Evolutionary conservation across 2,113 vertebrate genomes (phyloP).

Genomic region (Dipodomys spectabilis): DNA sequence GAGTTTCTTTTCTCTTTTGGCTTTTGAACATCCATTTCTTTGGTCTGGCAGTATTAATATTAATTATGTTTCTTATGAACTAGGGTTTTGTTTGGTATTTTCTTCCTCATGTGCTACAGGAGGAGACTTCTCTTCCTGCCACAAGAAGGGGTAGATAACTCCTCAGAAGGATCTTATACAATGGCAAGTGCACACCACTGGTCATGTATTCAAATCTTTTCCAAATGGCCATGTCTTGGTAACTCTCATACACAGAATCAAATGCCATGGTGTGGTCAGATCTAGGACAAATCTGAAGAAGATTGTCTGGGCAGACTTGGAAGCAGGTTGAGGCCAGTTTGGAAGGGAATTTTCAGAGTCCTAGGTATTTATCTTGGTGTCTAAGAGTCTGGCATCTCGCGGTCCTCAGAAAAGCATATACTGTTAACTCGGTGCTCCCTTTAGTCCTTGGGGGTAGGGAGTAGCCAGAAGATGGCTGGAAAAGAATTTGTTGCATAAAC

Average conservation of each 20-base stretch:
- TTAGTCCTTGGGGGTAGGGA: background rate
- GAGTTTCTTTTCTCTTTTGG: too few relatives aligned
- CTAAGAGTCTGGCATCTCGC: background rate
- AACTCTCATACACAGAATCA: background rate
- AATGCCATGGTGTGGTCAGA: background rate
- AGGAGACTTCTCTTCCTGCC: background rate
- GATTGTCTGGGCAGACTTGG: background rate
- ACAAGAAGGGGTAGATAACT: background rate
- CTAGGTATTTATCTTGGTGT: background rate
- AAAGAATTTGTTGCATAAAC: background rate
- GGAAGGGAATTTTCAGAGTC: background rate
- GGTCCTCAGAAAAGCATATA: background rate
- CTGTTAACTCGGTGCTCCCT: background rate
- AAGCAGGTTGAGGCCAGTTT: background rate
- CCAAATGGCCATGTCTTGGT: background rate
- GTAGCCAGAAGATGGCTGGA: background rate
- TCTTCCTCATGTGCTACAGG: too few relatives aligned
- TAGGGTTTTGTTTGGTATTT: too few relatives aligned
- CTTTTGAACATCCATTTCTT: too few relatives aligned
- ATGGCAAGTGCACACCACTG: background rate
- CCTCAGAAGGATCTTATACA: background rate
- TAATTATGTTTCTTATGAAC: too few relatives aligned
- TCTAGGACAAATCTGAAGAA: background rate
- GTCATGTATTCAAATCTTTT: background rate
- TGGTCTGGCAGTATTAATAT: too few relatives aligned